Conservation (phyloP, 2,888 invertebrate species). For the Tetanocera ferruginea region DNA sequence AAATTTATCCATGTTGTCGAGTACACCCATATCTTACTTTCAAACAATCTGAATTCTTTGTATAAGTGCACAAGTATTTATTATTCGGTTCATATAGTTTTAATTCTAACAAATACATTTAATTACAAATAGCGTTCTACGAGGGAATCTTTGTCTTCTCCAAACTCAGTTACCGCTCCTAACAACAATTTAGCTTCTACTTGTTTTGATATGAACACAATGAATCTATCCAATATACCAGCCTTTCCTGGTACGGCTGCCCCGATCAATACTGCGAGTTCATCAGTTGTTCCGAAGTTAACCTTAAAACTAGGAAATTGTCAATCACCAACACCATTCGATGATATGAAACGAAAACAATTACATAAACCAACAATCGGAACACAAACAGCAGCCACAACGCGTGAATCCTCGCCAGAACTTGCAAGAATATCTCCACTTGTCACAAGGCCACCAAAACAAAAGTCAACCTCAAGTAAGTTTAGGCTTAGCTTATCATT, state of each 20-base stretch:
- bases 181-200: background rate
- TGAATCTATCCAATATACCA: background rate
- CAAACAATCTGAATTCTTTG: too few species aligned
- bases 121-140: slow-evolving; percentile 28
- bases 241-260: background rate
- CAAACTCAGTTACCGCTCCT: background rate
- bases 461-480: slow-evolving; percentile 69
- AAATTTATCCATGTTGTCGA: too few species aligned
- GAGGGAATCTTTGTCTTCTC: slow-evolving; percentile 25
- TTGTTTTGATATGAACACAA: slow-evolving; percentile 5
- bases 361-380: background rate
- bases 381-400: background rate
- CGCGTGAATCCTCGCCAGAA: slow-evolving; percentile 82
- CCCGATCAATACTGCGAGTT: background rate
- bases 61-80: too few species aligned
- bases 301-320: slow-evolving; percentile 82
- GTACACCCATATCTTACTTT: too few species aligned
- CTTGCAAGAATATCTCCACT: slow-evolving; percentile 86
- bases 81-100: too few species aligned
- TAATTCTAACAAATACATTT: background rate
- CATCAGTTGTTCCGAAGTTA: slow-evolving; percentile 77
- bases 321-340: slow-evolving; percentile 76
- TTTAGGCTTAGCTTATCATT: slow-evolving; percentile 11
- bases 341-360: slow-evolving; percentile 54
- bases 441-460: slow-evolving; percentile 85